Conservation (phyloP, 2,888 invertebrate species). For the Sarcophaga variegata region DNA sequence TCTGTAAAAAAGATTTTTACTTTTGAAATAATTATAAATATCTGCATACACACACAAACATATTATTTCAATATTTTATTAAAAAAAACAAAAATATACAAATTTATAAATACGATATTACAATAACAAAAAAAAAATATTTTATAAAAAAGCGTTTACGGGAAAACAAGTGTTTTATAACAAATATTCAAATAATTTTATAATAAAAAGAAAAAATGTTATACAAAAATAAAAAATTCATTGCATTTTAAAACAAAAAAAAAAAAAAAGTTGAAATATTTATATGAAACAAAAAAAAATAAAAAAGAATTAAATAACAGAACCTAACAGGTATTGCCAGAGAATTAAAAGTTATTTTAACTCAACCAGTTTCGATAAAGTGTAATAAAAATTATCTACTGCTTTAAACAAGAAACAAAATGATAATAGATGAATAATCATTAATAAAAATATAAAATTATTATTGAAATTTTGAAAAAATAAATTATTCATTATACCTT, state of each 20-base stretch:
- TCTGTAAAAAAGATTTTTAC: constrained; percentile 39
- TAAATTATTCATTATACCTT: constrained; percentile 50
- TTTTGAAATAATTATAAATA: constrained; percentile 21
- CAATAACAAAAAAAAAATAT: constrained; percentile 19
- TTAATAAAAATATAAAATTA: constrained; percentile 10
- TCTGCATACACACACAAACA: constrained; percentile 32
- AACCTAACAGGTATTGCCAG: constrained; percentile 26
- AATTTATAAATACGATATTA: constrained; percentile 1
- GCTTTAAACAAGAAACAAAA: constrained; percentile 29
- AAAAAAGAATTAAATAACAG: constrained; percentile 2
- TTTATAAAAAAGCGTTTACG: background rate
- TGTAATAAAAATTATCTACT: constrained; percentile 63
- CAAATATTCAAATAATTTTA: constrained; percentile 35
- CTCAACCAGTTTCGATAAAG: constrained; percentile 19
- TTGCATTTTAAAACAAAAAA: constrained; percentile 54
- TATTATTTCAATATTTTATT: constrained; percentile 45
- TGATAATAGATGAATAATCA: background rate
- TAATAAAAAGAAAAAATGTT: constrained; percentile 31
- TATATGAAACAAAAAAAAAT: constrained; percentile 11
- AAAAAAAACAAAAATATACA: constrained; percentile 23
- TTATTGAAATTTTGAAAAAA: constrained; percentile 30
- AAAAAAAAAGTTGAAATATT: constrained; percentile 28
- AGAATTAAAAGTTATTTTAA: background rate
- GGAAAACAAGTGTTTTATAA: constrained; percentile 56
- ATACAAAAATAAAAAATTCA: constrained; percentile 23